These are phyloP conservation scores for Cheilosia grossa DNA, from an alignment of 2,888 invertebrate species.

Conservation along the genomic window DNA sequence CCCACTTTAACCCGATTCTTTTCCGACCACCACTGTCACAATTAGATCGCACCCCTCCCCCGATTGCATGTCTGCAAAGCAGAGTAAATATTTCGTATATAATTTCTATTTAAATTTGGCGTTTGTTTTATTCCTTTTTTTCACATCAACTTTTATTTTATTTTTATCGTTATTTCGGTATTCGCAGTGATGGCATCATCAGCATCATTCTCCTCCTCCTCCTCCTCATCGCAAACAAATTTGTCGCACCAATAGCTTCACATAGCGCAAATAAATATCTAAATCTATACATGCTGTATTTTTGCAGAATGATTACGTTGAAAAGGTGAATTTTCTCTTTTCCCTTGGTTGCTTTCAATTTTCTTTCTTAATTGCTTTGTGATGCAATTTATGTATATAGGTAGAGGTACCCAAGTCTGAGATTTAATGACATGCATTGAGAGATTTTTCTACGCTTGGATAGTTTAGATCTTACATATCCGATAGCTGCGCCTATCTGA, in stretches of 20 bases:
- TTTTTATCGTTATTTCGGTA: conserved; percentile 41
- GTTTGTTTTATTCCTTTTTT: conserved; percentile 19
- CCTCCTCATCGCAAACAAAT: conserved; percentile 3
- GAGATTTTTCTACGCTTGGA: conserved; percentile 1
- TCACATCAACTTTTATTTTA: conserved; percentile 2
- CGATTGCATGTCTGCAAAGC: not conserved
- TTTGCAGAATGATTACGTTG: conserved; percentile 5
- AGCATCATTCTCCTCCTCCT: conserved; percentile 8
- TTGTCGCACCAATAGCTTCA: conserved; percentile 1
- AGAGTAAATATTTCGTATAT: not conserved
- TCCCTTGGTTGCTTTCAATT: not conserved
- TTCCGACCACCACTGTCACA: not conserved
- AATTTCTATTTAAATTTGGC: conserved; percentile 33
- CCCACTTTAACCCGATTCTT: too few relatives aligned
- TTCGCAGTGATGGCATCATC: conserved; percentile 57
- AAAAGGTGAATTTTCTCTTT: not conserved
- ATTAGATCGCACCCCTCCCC: not conserved
- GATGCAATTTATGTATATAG: conserved; percentile 21
- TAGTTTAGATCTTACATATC: conserved; percentile 1
- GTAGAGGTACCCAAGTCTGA: not conserved
- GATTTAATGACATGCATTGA: conserved; percentile 12
- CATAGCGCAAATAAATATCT: conserved; percentile 11
- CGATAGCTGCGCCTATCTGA: not conserved
- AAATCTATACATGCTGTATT: not conserved
- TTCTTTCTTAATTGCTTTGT: conserved; percentile 16